A percentile compares a stretch with the other conserved stretches of the same genome.
These are phyloP conservation scores for Cryptotis parvus DNA, from an alignment of 2,113 vertebrate genomes.

Conservation along the genomic window DNA sequence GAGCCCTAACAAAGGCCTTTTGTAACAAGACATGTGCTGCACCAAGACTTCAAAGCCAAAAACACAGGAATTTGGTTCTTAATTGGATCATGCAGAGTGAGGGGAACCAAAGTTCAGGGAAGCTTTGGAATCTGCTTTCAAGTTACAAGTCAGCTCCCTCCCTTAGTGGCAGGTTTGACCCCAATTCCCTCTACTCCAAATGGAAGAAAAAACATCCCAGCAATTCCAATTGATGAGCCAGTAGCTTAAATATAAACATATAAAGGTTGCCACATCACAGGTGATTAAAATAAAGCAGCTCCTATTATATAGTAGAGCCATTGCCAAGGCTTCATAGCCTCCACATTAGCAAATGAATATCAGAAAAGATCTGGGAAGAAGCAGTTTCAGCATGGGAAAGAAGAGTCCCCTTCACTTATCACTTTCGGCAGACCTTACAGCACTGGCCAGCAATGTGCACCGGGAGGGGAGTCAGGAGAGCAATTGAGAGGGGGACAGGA, in stretches of 20 bases:
- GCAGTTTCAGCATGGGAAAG: too few species aligned
- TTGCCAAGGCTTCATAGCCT: not conserved
- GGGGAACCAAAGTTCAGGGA: not conserved
- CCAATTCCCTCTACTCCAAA: not conserved
- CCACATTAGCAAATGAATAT: not conserved
- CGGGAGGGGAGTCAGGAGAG: slow-evolving; percentile 91
- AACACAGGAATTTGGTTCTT: slow-evolving; percentile 1
- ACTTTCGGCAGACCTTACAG: slow-evolving; percentile 95
- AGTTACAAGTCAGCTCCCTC: not conserved
- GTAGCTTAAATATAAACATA: not conserved
- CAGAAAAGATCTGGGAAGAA: not conserved
- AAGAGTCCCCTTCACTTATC: not conserved
- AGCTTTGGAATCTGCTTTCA: not conserved
- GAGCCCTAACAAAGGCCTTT: not conserved
- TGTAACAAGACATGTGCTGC: not conserved
- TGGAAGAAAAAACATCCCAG: not conserved
- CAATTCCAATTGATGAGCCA: not conserved
- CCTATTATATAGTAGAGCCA: not conserved
- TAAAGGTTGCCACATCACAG: not conserved
- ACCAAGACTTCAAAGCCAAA: not conserved
- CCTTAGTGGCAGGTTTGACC: not conserved
- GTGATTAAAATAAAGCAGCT: not conserved
- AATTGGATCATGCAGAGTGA: not conserved
- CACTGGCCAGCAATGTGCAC: slow-evolving; percentile 92
- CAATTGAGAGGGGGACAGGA: slow-evolving; percentile 93